Base-by-base conservation (phyloP, 2,113 vertebrate genomes). In the Cyanistes caeruleus region DNA sequence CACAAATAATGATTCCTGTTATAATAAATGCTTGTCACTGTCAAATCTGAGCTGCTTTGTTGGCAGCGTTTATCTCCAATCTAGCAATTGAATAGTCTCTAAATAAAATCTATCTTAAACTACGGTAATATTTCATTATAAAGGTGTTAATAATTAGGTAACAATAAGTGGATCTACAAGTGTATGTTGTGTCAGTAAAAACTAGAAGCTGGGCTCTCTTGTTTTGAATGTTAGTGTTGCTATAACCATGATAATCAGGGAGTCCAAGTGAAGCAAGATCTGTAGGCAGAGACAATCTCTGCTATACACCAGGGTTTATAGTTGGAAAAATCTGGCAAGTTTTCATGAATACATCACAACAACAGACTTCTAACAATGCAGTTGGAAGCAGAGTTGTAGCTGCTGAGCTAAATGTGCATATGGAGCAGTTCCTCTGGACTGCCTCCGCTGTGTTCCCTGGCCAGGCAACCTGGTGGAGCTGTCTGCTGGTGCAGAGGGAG, bases 241-340 rank as follows among this genome's bases (percentile, higher is more conserved):
- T 67, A 21, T 7, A 79, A 41, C 65, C 19, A 0, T 9, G 23
- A 30, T 21, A 10, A 65, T 33, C 25, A 17, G 37, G 33, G 44
- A 88, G 67, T 33, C 48, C 63, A 21, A 23, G 69, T 16, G 52
- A 82, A 67, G 43, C 35, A 15, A 56, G 62, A 44, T 78, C 77
- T 82, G 52, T 52, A 31, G 78, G 62, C 65, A 77, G 80, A 73
- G 55, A n/a, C 55, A 49, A 23, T 72, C 70, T 91, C 62, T 65
- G 60, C 78, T 37, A 0, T 15, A 21, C 25, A 4, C 52, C 28
- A 78, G 20, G 8, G 21, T 25, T 82, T 83, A 21, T 15, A 58
- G 79, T 37, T 93, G 90, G 85, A 88, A 94, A 93, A 93, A 83
- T 14, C 78, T 73, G 90, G 78, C 94, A 91, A 23, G 65, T 90